A percentile compares a stretch with the other conserved stretches of the same genome.
These are phyloP conservation scores for Zosterops pallidus DNA, from an alignment of 2,113 vertebrate species.

Conservation along the genomic window DNA sequence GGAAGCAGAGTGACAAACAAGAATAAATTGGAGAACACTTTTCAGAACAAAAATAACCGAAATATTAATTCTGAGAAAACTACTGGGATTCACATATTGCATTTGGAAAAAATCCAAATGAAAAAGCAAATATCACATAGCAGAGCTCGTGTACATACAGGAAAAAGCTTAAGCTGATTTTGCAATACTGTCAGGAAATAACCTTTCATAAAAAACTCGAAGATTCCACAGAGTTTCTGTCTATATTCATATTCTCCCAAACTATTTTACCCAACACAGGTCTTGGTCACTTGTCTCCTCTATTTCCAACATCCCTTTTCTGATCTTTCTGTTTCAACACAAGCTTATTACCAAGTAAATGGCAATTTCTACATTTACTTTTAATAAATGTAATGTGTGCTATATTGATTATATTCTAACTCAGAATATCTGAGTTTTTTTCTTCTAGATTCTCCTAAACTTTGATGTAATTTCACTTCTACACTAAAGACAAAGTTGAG, in stretches of 20 bases:
- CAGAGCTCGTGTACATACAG: background rate
- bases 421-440: background rate
- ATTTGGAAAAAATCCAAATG: background rate
- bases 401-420: background rate
- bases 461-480: background rate
- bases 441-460: background rate
- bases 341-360: background rate
- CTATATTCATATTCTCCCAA: background rate
- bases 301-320: background rate
- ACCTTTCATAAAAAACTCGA: background rate
- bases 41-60: background rate
- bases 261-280: background rate
- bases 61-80: background rate
- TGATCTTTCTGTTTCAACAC: background rate
- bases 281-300: background rate
- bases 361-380: background rate
- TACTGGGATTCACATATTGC: background rate
- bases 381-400: background rate
- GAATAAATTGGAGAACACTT: background rate
- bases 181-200: background rate
- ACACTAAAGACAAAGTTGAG: background rate
- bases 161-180: background rate
- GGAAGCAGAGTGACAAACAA: background rate
- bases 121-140: background rate
- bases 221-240: background rate